These are phyloP conservation scores for Isotomurus palustris DNA, from an alignment of 2,888 invertebrate species.

Conservation along the genomic window DNA sequence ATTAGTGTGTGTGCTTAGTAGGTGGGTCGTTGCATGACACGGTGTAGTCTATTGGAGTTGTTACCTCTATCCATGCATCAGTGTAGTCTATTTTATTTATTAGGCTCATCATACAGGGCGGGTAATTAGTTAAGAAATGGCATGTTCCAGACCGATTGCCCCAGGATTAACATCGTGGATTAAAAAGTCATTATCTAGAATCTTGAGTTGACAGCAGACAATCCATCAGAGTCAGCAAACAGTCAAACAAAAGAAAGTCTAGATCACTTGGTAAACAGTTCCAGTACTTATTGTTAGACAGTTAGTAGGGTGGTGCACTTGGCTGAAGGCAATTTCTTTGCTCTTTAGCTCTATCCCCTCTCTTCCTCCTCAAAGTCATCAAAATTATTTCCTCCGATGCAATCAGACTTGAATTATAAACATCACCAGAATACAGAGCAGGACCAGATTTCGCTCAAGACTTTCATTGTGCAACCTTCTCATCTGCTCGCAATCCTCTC, in stretches of 20 bases:
- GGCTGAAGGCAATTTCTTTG: neutral
- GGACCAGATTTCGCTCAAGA: neutral
- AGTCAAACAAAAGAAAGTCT: constrained; percentile 15
- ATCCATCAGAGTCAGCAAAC: constrained; percentile 19
- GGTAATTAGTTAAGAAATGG: constrained; percentile 15
- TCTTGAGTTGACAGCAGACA: constrained; percentile 18
- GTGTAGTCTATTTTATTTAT: neutral
- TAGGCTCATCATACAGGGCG: constrained; percentile 1
- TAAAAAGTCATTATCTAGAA: constrained; percentile 17
- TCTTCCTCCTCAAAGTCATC: constrained; percentile 10
- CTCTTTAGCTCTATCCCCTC: too few relatives aligned
- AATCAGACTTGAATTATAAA: constrained; percentile 2
- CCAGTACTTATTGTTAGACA: constrained; percentile 3
- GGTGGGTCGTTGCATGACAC: too few relatives aligned
- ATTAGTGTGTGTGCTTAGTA: too few relatives aligned
- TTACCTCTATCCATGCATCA: neutral
- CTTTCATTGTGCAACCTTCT: neutral
- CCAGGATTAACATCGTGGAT: constrained; percentile 13
- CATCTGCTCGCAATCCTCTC: neutral
- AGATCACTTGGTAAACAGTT: constrained; percentile 10
- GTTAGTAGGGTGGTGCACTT: neutral
- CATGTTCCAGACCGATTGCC: constrained; percentile 14
- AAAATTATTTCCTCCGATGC: constrained; percentile 11
- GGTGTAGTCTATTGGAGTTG: neutral
- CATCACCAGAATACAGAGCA: constrained; percentile 9